Evolutionary conservation across 2,888 invertebrate species (phyloP).

Genomic region (Cephus sareptanus): DNA sequence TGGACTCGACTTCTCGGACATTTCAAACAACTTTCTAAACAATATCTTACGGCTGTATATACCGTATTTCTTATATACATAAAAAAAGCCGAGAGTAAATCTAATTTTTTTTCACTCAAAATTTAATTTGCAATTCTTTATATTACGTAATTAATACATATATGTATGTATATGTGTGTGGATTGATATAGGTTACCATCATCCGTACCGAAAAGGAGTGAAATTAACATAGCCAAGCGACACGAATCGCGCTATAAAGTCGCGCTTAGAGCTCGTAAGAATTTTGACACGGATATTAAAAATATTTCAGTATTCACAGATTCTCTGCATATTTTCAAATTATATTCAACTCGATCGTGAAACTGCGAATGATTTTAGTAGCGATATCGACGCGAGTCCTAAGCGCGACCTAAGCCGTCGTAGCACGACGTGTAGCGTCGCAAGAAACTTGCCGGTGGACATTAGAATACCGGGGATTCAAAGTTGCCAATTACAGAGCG

Average conservation of each 20-base stretch:
- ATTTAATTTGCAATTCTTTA: neutral
- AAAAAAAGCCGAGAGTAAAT: neutral
- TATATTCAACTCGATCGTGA: neutral
- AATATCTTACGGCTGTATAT: neutral
- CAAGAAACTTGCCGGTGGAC: conserved; percentile 4
- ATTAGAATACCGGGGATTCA: conserved; percentile 7
- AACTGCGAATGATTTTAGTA: neutral
- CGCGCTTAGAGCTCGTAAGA: neutral
- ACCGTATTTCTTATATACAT: neutral
- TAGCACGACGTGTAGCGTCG: neutral
- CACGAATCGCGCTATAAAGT: neutral
- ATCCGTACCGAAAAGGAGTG: neutral
- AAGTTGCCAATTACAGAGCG: conserved; percentile 5
- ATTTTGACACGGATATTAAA: neutral
- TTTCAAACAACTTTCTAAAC: neutral
- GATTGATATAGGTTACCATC: neutral
- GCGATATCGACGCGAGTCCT: neutral
- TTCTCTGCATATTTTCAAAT: neutral
- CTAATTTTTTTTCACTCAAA: neutral
- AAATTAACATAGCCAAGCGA: neutral
- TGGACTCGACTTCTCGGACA: conserved; percentile 9
- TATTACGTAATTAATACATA: neutral
- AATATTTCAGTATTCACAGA: neutral
- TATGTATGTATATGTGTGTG: too few relatives aligned
- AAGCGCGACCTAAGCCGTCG: neutral